These are phyloP conservation scores for Platorchestia sp. DNA, from an alignment of 1,140 invertebrate genomes.

Conservation along the genomic window DNA sequence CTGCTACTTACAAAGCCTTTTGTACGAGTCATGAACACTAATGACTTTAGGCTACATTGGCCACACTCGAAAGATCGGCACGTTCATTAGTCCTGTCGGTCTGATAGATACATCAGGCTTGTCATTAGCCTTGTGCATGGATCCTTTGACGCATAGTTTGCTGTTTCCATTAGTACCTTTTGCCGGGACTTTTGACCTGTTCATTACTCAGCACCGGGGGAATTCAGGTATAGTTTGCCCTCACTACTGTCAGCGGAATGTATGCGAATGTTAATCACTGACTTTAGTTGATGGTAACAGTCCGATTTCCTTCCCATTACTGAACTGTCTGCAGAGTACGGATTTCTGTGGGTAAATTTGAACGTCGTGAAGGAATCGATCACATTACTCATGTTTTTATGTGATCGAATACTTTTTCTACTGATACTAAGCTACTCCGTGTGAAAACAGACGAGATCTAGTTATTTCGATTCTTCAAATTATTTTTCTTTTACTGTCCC, in stretches of 20 bases:
- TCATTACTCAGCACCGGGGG: not conserved
- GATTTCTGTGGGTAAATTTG: too few species aligned
- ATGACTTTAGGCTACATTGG: slow-evolving; percentile 52
- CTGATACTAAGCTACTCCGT: not conserved
- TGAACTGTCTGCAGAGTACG: not conserved
- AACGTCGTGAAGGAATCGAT: not conserved
- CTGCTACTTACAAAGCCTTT: slow-evolving; percentile 47
- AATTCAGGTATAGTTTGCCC: not conserved
- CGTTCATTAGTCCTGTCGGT: slow-evolving; percentile 38
- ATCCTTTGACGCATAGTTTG: not conserved
- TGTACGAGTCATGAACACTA: slow-evolving; percentile 54
- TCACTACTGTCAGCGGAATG: not conserved
- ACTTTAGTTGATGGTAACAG: not conserved
- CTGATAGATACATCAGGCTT: slow-evolving; percentile 52
- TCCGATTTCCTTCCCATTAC: not conserved
- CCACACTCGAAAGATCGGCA: slow-evolving; percentile 30
- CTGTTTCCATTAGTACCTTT: slow-evolving; percentile 38
- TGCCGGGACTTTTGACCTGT: not conserved
- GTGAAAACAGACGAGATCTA: not conserved
- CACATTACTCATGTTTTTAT: not conserved
- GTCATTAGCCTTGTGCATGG: slow-evolving; percentile 28
- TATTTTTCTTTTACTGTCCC: not conserved
- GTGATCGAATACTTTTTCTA: not conserved
- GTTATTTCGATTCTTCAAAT: not conserved
- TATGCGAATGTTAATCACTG: not conserved